A percentile compares a stretch with the other conserved stretches of the same genome.
These are phyloP conservation scores for Augochlorella aurata DNA, from an alignment of 2,888 invertebrate species.

Conservation along the genomic window DNA sequence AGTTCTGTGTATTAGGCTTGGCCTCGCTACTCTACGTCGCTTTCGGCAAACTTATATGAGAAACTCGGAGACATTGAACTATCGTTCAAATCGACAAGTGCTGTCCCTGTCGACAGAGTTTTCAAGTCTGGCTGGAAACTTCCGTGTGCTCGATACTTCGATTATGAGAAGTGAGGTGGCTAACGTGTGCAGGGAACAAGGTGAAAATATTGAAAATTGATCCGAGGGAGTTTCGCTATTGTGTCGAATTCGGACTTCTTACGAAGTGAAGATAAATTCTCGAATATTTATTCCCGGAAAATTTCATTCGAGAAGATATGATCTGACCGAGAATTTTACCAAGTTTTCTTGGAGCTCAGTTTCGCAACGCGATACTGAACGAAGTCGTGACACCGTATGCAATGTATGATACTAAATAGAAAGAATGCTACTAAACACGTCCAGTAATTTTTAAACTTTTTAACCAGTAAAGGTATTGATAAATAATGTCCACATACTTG, in stretches of 20 bases:
- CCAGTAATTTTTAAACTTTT: too few relatives aligned
- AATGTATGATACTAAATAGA: too few relatives aligned
- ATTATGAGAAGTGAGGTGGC: constrained; percentile 17
- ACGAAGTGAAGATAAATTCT: neutral
- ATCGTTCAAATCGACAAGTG: neutral
- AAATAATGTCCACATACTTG: too few relatives aligned
- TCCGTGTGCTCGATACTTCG: constrained; percentile 26
- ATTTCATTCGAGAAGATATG: neutral
- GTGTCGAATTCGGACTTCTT: constrained; percentile 1
- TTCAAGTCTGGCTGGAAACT: neutral
- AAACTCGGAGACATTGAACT: neutral
- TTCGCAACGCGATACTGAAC: neutral
- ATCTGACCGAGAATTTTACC: neutral
- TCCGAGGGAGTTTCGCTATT: constrained; percentile 5
- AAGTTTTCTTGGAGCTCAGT: neutral
- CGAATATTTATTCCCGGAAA: neutral
- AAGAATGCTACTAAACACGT: too few relatives aligned
- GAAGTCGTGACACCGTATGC: too few relatives aligned
- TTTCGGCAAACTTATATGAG: neutral
- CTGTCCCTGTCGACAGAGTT: neutral
- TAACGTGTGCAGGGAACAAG: neutral
- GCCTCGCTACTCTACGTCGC: too few relatives aligned
- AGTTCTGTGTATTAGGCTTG: too few relatives aligned
- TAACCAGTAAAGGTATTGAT: too few relatives aligned
- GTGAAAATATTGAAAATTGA: constrained; percentile 15